These are phyloP conservation scores for Heteropelma amictum DNA, from an alignment of 2,888 invertebrate species.

Conservation along the genomic window DNA sequence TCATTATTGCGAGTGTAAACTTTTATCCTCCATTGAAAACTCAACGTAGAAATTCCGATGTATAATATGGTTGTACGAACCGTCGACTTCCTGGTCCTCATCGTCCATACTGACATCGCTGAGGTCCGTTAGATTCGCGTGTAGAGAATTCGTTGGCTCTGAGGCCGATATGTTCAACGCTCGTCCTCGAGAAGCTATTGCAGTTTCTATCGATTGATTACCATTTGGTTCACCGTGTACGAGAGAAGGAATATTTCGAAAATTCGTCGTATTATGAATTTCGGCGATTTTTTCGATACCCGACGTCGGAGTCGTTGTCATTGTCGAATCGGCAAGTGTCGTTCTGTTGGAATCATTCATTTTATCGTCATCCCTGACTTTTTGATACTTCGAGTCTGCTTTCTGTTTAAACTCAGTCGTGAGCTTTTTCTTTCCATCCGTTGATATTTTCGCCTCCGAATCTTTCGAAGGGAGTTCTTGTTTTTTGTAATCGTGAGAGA, in stretches of 20 bases:
- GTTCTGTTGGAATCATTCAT: slow-evolving; percentile 78
- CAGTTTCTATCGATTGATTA: slow-evolving; percentile 23
- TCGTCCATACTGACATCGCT: slow-evolving; percentile 89
- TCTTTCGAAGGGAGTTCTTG: slow-evolving; percentile 56
- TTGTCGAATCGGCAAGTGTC: slow-evolving; percentile 83
- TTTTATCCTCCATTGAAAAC: too few species aligned
- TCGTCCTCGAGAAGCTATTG: slow-evolving; percentile 64
- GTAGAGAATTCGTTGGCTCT: slow-evolving; percentile 72
- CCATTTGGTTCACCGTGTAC: slow-evolving; percentile 61
- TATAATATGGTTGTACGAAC: slow-evolving; percentile 57
- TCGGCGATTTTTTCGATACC: slow-evolving; percentile 42
- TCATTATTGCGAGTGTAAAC: too few species aligned
- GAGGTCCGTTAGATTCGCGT: slow-evolving; percentile 81
- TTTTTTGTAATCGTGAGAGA: slow-evolving; percentile 19
- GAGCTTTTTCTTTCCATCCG: slow-evolving; percentile 68
- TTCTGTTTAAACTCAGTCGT: slow-evolving; percentile 68
- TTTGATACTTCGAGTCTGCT: slow-evolving; percentile 68
- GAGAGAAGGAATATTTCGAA: slow-evolving; percentile 58
- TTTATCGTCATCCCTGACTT: slow-evolving; percentile 63
- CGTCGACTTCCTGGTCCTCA: slow-evolving; percentile 79
- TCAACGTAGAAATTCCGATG: background rate
- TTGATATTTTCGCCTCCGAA: slow-evolving; percentile 56
- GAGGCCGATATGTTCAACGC: slow-evolving; percentile 72
- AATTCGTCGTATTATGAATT: slow-evolving; percentile 25
- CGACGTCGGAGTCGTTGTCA: slow-evolving; percentile 66